These are phyloP conservation scores for Holothuria scabra DNA, from an alignment of 53 echinoderm and acorn worm species.

Conservation along the genomic window DNA sequence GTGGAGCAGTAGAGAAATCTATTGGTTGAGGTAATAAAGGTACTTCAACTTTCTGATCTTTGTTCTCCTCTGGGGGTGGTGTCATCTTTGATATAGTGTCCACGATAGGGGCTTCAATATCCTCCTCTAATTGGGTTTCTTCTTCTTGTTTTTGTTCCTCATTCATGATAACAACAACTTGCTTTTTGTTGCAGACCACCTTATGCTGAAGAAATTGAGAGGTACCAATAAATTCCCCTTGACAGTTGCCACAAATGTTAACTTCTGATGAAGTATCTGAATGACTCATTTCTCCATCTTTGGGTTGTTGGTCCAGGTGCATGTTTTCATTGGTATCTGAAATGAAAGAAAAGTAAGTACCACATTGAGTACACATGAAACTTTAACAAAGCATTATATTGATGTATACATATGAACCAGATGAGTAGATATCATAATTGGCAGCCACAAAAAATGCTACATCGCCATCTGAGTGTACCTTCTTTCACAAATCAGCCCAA, in stretches of 20 bases:
- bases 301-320: slow-evolving; percentile 28
- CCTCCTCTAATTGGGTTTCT: background rate
- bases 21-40: slow-evolving; percentile 24
- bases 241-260: slow-evolving; percentile 95
- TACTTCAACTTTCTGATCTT: background rate
- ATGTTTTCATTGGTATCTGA: slow-evolving; percentile 42
- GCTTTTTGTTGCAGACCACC: slow-evolving; percentile 87
- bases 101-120: background rate
- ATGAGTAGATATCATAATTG: no score
- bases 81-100: background rate
- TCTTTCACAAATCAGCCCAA: no score
- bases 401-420: no score
- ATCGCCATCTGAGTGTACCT: no score
- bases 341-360: slow-evolving; percentile 7
- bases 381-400: no score
- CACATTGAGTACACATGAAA: background rate
- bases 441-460: no score
- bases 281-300: slow-evolving; percentile 18
- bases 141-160: slow-evolving; percentile 58
- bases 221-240: slow-evolving; percentile 84
- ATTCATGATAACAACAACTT: slow-evolving; percentile 79
- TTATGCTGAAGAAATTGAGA: slow-evolving; percentile 89
- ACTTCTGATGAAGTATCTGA: slow-evolving; percentile 53
- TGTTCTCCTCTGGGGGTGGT: background rate
- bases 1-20: slow-evolving; percentile 21